Base-by-base conservation (phyloP, 2,888 invertebrate species). In the Scaptomyza reducta region DNA sequence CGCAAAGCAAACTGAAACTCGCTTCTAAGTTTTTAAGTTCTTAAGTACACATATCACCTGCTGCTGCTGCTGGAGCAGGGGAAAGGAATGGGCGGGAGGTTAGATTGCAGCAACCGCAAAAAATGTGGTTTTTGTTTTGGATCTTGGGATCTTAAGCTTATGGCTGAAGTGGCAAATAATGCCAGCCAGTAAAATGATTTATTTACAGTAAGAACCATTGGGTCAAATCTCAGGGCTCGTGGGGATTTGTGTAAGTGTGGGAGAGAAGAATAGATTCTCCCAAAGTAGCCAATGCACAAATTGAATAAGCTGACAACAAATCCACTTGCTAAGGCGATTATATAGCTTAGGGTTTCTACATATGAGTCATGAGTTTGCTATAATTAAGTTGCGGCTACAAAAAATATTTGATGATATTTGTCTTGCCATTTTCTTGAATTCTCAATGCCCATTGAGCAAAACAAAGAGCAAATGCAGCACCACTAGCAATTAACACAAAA, bases 41-140 rank as follows among this genome's bases (percentile, higher is more conserved):
- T 66, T 78, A 78, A 82, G 77, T 65, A 78, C 77, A 78, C 82
- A 77, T 77, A 77, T 77, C 77, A 81, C 77, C 80, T 77, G 68
- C 64, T 29, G n/a, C 22, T 38, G 29, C 74, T 56, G 56, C 58
- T 9, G 38, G 1, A 2, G 16, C 1, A 33, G 27, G n/a, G 2
- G 13, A 3, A 3, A 11, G 27, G 11, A 27, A 13, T 7, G n/a
- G 22, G 2, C 4, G 22, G 3, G 13, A 0, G 31, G 63, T n/a
- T 18, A 9, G 14, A 50, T 49, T 61, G 58, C 11, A 53, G 33
- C 9, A 59, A 80, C 77, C 77, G 56, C 77, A 77, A 62, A 66
- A 80, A 73, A 73, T 80, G 77, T 73, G 77, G 77, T 68, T 80
- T 60, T 63, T 63, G 66, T 76, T 63, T 38, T 50, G 74, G 57